These are phyloP conservation scores for Chunga burmeisteri DNA, from an alignment of 2,113 vertebrate species.

Conservation along the genomic window DNA sequence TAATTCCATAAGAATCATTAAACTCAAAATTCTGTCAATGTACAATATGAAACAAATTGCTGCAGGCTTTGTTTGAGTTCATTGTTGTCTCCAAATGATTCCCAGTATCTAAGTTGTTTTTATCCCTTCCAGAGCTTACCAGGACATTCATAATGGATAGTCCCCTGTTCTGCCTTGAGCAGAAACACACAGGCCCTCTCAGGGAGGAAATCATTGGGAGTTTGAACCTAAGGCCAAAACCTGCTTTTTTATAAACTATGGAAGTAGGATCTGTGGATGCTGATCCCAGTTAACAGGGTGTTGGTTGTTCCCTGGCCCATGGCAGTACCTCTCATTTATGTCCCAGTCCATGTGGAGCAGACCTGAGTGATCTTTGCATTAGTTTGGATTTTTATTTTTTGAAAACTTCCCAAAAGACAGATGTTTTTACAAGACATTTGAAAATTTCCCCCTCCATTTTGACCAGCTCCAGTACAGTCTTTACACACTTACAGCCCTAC, in stretches of 20 bases:
- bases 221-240: not conserved
- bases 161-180: not conserved
- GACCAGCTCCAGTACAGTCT: not conserved
- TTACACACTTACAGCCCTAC: not conserved
- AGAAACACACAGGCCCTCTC: not conserved
- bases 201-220: not conserved
- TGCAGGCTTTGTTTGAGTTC: not conserved
- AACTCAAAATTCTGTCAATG: not conserved
- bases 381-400: not conserved
- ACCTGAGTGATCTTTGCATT: not conserved
- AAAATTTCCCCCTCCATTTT: not conserved
- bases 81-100: not conserved
- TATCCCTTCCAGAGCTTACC: not conserved
- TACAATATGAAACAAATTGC: not conserved
- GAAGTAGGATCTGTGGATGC: not conserved
- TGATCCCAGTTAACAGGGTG: not conserved
- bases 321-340: not conserved
- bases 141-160: not conserved
- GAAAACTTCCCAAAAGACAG: not conserved
- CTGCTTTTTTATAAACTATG: not conserved
- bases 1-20: not conserved
- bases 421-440: not conserved
- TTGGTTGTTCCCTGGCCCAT: not conserved
- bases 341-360: not conserved
- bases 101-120: not conserved